phyloP scores from a whole-genome alignment of 2,888 invertebrate species.

The Galerucella pusilla region DNA sequence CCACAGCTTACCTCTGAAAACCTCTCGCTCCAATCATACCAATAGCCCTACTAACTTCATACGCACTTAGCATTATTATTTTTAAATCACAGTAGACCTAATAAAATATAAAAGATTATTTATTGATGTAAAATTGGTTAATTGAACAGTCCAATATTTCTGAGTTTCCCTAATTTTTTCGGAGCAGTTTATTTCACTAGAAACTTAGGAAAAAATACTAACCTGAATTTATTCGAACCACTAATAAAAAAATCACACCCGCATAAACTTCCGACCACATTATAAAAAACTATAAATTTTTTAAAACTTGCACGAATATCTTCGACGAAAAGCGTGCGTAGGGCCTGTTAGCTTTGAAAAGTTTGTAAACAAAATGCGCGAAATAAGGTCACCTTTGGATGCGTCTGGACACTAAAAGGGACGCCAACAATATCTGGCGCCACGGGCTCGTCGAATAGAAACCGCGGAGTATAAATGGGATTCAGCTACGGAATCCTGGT shows the following conservation, averaged over 20 bases:
- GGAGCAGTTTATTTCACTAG: background rate
- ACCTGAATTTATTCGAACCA: slow-evolving; percentile 36
- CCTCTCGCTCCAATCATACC: no score
- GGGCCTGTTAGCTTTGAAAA: slow-evolving; percentile 14
- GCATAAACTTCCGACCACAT: slow-evolving; percentile 34
- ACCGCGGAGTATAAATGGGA: slow-evolving; percentile 24
- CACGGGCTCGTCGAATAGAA: slow-evolving; percentile 38
- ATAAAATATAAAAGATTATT: no score
- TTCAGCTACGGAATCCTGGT: slow-evolving; percentile 10
- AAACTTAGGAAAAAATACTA: slow-evolving; percentile 21
- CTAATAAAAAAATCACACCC: slow-evolving; percentile 26
- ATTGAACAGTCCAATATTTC: no score
- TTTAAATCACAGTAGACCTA: no score
- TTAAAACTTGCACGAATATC: background rate
- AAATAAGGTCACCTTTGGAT: slow-evolving; percentile 20
- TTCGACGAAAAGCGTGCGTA: slow-evolving; percentile 13
- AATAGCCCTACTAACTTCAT: no score
- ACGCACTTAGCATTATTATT: no score
- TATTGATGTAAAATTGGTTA: no score
- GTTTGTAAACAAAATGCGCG: slow-evolving; percentile 46
- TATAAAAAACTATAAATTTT: background rate
- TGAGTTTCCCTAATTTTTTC: no score
- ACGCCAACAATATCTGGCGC: slow-evolving; percentile 51
- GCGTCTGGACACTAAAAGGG: slow-evolving; percentile 33
- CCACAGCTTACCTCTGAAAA: no score